Evolutionary conservation across 1,140 invertebrate genomes (phyloP).

Genomic region (Papilio polytes): DNA sequence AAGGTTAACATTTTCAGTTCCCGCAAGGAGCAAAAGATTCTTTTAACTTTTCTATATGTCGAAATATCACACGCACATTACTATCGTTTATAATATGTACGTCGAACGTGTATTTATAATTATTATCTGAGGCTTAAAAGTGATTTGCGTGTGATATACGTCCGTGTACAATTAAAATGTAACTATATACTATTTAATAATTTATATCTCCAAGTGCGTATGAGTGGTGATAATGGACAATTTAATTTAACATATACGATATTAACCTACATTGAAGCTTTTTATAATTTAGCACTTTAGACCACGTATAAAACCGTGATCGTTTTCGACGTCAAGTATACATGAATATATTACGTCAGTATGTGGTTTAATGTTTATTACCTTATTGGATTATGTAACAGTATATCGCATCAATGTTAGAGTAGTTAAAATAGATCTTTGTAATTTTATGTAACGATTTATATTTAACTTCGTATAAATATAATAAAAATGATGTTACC

Average conservation of each 20-base stretch:
- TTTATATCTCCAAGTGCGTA: slow-evolving; percentile 8
- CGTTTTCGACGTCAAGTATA: not conserved
- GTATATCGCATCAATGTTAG: slow-evolving; percentile 16
- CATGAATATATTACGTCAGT: not conserved
- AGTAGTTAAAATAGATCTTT: slow-evolving; percentile 30
- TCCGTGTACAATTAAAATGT: not conserved
- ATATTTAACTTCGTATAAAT: slow-evolving; percentile 22
- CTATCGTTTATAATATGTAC: not conserved
- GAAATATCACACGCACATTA: slow-evolving; percentile 23
- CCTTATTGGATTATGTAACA: slow-evolving; percentile 9
- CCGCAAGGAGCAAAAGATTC: not conserved
- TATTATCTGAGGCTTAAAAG: not conserved
- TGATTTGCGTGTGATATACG: slow-evolving; percentile 1
- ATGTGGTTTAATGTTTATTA: slow-evolving; percentile 19
- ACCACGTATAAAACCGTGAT: not conserved
- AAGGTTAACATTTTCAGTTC: not conserved
- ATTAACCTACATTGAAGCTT: slow-evolving; percentile 14
- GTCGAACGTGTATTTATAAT: slow-evolving; percentile 6
- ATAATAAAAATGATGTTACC: slow-evolving; percentile 52
- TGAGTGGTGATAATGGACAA: slow-evolving; percentile 16
- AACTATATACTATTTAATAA: not conserved
- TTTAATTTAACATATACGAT: slow-evolving; percentile 1
- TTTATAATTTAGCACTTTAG: slow-evolving; percentile 7
- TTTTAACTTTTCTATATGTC: not conserved
- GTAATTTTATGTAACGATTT: slow-evolving; percentile 29